A percentile compares a stretch with the other conserved stretches of the same genome.
phyloP scores from a whole-genome alignment of 53 echinoderm and acorn worm species.

The Antedon mediterranea region DNA sequence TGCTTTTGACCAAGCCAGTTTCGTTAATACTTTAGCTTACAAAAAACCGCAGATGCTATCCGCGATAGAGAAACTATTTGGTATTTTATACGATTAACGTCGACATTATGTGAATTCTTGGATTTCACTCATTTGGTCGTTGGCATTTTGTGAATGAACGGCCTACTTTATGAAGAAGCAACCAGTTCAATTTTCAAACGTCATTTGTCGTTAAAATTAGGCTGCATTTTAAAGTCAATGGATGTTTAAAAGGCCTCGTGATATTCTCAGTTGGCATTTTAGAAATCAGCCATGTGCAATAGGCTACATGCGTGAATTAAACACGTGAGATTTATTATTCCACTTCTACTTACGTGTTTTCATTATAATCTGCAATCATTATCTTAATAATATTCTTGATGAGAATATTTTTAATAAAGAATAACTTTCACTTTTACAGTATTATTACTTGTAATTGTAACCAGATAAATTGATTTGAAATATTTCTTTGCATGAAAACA shows the following conservation, averaged over 20 bases:
- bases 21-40: too few species aligned
- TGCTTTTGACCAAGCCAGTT: too few species aligned
- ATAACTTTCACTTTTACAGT: too few species aligned
- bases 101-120: not conserved
- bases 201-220: not conserved
- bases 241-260: not conserved
- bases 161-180: not conserved
- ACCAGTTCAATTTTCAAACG: not conserved
- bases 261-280: not conserved
- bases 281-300: not conserved
- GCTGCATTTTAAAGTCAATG: not conserved
- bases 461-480: not conserved
- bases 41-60: too few species aligned
- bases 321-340: not conserved
- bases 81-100: too few species aligned
- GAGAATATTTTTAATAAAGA: too few species aligned
- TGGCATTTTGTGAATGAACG: slow-evolving; percentile 1
- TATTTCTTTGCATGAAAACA: not conserved
- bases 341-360: not conserved
- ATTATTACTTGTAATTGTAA: too few species aligned
- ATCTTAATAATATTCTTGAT: too few species aligned
- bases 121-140: not conserved
- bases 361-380: too few species aligned
- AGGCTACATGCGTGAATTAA: not conserved
- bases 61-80: too few species aligned